Conservation (phyloP, 2,888 invertebrate genomes). For the Amorpha juglandis region DNA sequence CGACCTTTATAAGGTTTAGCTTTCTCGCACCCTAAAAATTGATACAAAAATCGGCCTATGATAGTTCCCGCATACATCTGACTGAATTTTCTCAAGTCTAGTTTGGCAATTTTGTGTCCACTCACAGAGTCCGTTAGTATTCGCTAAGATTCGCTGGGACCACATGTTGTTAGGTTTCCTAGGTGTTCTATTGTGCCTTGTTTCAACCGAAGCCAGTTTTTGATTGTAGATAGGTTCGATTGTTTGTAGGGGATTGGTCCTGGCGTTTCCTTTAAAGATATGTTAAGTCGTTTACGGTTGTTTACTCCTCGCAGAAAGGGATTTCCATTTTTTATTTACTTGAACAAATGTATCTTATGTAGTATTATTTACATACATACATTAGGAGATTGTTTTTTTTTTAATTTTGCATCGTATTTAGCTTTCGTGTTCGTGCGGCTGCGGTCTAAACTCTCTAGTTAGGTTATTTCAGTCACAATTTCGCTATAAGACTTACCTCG, state of each 20-base stretch:
- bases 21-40: too few species aligned
- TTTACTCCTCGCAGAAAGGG: conserved; percentile 61
- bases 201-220: conserved; percentile 28
- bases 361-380: conserved; percentile 47
- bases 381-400: conserved; percentile 52
- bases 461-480: conserved; percentile 45
- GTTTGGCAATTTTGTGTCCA: background rate
- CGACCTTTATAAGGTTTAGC: too few species aligned
- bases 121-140: conserved; percentile 10
- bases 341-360: conserved; percentile 50
- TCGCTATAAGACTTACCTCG: conserved; percentile 38
- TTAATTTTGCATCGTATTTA: conserved; percentile 42
- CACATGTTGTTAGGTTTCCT: conserved; percentile 39
- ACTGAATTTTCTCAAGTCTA: background rate
- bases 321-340: conserved; percentile 60
- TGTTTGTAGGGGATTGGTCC: conserved; percentile 26
- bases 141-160: conserved; percentile 19
- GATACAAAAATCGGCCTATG: background rate
- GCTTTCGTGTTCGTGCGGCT: conserved; percentile 34
- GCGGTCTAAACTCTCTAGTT: conserved; percentile 33
- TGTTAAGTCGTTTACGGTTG: conserved; percentile 17
- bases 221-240: conserved; percentile 44
- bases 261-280: conserved; percentile 15
- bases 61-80: background rate
- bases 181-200: conserved; percentile 44